A percentile compares a stretch with the other conserved stretches of the same genome.
phyloP scores from a whole-genome alignment of 1,140 invertebrate species.

The Micrasema minimum region DNA sequence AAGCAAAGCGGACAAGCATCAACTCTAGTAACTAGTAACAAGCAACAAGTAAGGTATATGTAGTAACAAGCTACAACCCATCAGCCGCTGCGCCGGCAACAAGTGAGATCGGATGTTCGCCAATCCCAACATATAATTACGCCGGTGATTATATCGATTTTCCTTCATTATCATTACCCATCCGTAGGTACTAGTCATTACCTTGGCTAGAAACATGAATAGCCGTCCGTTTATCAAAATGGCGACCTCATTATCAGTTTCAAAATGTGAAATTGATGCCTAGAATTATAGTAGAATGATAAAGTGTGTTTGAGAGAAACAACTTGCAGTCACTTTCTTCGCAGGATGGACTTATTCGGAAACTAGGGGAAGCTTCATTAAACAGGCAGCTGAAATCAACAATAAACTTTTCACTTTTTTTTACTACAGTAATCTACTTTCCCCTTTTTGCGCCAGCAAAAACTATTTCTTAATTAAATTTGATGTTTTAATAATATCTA shows the following conservation, averaged over 20 bases:
- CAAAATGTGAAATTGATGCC: constrained; percentile 18
- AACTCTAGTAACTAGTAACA: constrained; percentile 3
- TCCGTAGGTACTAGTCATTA: constrained; percentile 4
- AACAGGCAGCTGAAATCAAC: no score
- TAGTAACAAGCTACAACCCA: background rate
- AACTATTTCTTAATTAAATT: no score
- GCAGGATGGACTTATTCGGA: no score
- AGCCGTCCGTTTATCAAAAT: constrained; percentile 13
- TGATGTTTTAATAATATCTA: no score
- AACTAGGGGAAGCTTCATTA: no score
- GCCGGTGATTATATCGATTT: constrained; percentile 34
- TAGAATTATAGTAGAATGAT: background rate
- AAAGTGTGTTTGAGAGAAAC: no score
- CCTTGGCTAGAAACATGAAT: constrained; percentile 11
- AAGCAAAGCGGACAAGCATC: background rate
- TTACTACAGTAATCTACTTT: no score
- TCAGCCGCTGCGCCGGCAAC: background rate
- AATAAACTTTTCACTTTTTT: no score
- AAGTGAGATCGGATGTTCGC: constrained; percentile 12
- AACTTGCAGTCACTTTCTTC: no score
- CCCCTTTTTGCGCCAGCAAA: no score
- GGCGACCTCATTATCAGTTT: constrained; percentile 23
- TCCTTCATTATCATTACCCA: constrained; percentile 30
- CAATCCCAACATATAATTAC: constrained; percentile 21
- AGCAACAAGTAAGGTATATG: background rate